Evolutionary conservation across 2,888 invertebrate species (phyloP).

Genomic region (Mesorhabditis sp.): DNA sequence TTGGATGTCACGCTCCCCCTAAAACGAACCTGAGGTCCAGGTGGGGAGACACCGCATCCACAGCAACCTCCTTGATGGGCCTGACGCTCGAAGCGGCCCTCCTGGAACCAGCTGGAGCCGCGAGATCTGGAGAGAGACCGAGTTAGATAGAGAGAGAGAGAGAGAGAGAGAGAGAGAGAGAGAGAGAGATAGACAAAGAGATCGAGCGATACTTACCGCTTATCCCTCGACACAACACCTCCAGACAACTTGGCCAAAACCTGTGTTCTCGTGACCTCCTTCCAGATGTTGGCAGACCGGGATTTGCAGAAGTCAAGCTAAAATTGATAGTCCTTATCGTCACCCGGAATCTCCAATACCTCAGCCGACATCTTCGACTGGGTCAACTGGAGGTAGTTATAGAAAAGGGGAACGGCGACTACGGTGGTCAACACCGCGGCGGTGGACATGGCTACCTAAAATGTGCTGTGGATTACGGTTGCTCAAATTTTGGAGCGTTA

Average conservation of each 20-base stretch:
- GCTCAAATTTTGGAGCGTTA: too few relatives aligned
- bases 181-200: too few relatives aligned
- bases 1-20: neutral
- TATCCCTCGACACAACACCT: constrained; percentile 10
- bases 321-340: neutral
- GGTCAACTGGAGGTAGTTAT: constrained; percentile 38
- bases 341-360: neutral
- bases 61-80: constrained; percentile 30
- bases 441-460: constrained; percentile 30
- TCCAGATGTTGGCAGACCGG: constrained; percentile 30
- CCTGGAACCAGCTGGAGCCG: neutral
- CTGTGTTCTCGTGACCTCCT: constrained; percentile 28
- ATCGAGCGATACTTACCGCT: neutral
- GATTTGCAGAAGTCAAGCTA: constrained; percentile 29
- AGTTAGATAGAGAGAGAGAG: too few relatives aligned
- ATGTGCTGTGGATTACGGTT: neutral
- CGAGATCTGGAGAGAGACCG: too few relatives aligned
- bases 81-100: neutral
- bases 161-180: too few relatives aligned
- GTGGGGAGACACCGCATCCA: constrained; percentile 39
- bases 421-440: constrained; percentile 28
- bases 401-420: constrained; percentile 32
- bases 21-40: constrained; percentile 30
- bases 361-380: constrained; percentile 34
- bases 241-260: constrained; percentile 26